Conservation (phyloP, 1,140 invertebrate genomes). For the Atopsyche davidsoni region DNA sequence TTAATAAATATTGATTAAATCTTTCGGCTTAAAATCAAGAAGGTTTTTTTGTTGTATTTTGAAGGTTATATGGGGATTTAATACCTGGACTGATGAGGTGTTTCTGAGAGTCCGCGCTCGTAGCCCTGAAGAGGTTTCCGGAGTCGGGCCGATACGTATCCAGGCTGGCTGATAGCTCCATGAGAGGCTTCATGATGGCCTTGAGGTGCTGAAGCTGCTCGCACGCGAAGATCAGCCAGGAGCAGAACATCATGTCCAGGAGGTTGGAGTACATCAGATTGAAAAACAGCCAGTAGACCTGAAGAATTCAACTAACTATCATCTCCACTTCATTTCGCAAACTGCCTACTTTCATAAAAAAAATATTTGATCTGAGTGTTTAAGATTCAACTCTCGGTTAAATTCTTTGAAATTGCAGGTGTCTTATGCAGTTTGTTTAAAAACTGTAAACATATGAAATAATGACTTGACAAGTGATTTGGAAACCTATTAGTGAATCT, state of each 20-base stretch:
- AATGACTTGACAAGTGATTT: too few species aligned
- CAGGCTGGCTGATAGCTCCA: constrained; percentile 73
- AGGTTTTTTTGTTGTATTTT: background rate
- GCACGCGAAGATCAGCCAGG: constrained; percentile 75
- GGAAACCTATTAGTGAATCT: too few species aligned
- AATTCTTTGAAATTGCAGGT: too few species aligned
- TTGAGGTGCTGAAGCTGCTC: constrained; percentile 78
- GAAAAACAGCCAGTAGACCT: constrained; percentile 70
- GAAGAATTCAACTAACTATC: too few species aligned
- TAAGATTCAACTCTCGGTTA: too few species aligned
- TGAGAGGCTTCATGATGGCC: constrained; percentile 75
- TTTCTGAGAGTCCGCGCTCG: constrained; percentile 52
- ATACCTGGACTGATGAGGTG: constrained; percentile 38
- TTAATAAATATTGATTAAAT: too few species aligned
- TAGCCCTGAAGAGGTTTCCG: constrained; percentile 63
- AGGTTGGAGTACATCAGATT: constrained; percentile 65
- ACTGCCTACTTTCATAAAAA: too few species aligned
- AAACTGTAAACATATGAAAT: too few species aligned
- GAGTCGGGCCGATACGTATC: constrained; percentile 75
- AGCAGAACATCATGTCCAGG: constrained; percentile 72
- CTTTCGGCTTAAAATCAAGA: too few species aligned
- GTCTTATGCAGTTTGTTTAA: too few species aligned
- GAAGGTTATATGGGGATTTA: constrained; percentile 2
- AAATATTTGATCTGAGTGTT: too few species aligned
- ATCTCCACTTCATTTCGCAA: too few species aligned